Conservation (phyloP, 1,140 invertebrate species). For the Acromyrmex heyeri region DNA sequence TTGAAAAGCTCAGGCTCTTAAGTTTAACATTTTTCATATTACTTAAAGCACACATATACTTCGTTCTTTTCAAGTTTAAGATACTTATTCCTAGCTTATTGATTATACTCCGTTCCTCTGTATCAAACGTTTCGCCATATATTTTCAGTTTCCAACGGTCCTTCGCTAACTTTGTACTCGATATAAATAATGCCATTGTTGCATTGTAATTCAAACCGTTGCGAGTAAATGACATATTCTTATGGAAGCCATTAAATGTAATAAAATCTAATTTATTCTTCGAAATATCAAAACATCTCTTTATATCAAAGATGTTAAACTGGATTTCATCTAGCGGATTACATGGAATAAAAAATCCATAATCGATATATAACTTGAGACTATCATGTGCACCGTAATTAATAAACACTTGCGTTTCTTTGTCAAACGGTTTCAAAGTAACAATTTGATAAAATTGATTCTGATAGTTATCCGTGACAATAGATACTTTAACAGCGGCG, state of each 20-base stretch:
- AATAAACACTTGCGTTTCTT: conserved; percentile 91
- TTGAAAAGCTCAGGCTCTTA: conserved; percentile 76
- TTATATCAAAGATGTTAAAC: conserved; percentile 85
- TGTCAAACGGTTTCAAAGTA: conserved; percentile 84
- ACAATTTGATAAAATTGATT: conserved; percentile 87
- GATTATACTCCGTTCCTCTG: conserved; percentile 70
- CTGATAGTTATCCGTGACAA: conserved; percentile 82
- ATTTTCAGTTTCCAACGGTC: conserved; percentile 80
- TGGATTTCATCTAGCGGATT: conserved; percentile 89
- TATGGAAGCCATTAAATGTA: conserved; percentile 84
- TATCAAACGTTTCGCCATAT: conserved; percentile 78
- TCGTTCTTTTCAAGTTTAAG: conserved; percentile 74
- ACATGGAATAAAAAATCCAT: conserved; percentile 90
- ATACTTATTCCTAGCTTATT: conserved; percentile 73
- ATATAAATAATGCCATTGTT: conserved; percentile 81
- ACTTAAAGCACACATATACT: conserved; percentile 69
- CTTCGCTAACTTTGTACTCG: conserved; percentile 72
- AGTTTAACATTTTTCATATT: conserved; percentile 73
- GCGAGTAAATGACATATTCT: conserved; percentile 87
- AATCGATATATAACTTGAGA: conserved; percentile 90
- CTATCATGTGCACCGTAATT: conserved; percentile 92
- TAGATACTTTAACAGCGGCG: conserved; percentile 86
- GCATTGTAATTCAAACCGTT: conserved; percentile 88
- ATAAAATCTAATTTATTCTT: conserved; percentile 87
- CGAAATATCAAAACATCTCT: conserved; percentile 80